These are phyloP conservation scores for Vireo altiloquus DNA, from an alignment of 2,113 vertebrate genomes.

Conservation along the genomic window DNA sequence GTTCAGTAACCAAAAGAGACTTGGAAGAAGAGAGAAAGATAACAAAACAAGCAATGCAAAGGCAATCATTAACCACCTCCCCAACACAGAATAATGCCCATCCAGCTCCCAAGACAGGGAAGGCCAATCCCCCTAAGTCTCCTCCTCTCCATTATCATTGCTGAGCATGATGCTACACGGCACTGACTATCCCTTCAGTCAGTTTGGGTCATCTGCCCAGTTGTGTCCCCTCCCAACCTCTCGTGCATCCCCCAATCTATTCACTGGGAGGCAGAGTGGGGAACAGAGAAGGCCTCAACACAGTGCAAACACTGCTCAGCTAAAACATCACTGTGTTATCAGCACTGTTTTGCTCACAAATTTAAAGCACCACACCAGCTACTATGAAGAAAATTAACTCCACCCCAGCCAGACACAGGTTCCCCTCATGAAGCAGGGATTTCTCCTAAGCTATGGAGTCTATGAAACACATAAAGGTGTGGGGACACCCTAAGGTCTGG, in stretches of 20 bases:
- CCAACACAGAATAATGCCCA: not conserved
- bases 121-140: too few species aligned
- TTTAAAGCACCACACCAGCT: not conserved
- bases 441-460: not conserved
- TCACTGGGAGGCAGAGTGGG: not conserved
- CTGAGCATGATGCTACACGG: not conserved
- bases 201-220: not conserved
- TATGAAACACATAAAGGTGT: not conserved
- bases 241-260: too few species aligned
- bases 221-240: not conserved
- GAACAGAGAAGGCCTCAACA: not conserved
- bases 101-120: not conserved
- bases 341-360: not conserved
- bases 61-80: not conserved
- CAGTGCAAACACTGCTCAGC: not conserved
- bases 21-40: not conserved
- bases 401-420: not conserved
- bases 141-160: not conserved
- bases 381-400: not conserved
- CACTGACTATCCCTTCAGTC: not conserved
- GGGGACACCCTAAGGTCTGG: not conserved
- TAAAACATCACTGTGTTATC: not conserved
- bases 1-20: not conserved
- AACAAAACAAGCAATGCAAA: not conserved
- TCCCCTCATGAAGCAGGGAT: not conserved